A percentile compares a stretch with the other conserved stretches of the same genome.
These are phyloP conservation scores for Mythimna vitellina DNA, from an alignment of 2,888 invertebrate species.

Conservation along the genomic window DNA sequence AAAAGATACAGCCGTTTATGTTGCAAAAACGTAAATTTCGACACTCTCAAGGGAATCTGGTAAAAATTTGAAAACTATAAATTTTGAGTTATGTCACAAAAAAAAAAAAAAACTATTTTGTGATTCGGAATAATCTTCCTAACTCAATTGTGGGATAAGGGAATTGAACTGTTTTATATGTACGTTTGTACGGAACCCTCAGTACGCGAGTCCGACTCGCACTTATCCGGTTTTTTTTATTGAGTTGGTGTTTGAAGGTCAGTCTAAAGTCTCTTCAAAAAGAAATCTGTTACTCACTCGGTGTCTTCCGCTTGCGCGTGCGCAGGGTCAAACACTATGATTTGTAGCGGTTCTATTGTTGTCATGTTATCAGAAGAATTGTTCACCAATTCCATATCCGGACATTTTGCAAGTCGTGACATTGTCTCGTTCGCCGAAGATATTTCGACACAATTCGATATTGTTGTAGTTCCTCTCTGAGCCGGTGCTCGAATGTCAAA, in stretches of 20 bases:
- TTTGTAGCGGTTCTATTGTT: conserved; percentile 58
- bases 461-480: conserved; percentile 50
- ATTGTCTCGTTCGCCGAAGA: conserved; percentile 47
- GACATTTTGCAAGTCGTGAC: conserved; percentile 65
- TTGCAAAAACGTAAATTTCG: too few relatives aligned
- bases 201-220: too few relatives aligned
- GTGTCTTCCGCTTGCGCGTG: conserved; percentile 56
- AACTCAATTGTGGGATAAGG: too few relatives aligned
- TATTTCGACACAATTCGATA: conserved; percentile 64
- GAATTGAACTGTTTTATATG: too few relatives aligned
- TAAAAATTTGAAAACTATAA: too few relatives aligned
- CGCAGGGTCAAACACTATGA: conserved; percentile 62
- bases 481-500: conserved; percentile 25
- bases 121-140: too few relatives aligned
- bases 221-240: neutral
- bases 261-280: conserved; percentile 18
- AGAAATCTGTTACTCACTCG: conserved; percentile 64
- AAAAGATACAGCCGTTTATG: too few relatives aligned
- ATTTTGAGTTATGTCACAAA: too few relatives aligned
- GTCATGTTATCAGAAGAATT: conserved; percentile 43
- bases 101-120: too few relatives aligned
- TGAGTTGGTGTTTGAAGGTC: conserved; percentile 18
- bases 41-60: too few relatives aligned
- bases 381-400: conserved; percentile 60
- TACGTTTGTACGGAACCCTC: too few relatives aligned